Evolutionary conservation across 1,140 invertebrate genomes (phyloP), one percentile per base, ranked within the genome.

Genomic region (Trinorchestia longiramus): DNA sequence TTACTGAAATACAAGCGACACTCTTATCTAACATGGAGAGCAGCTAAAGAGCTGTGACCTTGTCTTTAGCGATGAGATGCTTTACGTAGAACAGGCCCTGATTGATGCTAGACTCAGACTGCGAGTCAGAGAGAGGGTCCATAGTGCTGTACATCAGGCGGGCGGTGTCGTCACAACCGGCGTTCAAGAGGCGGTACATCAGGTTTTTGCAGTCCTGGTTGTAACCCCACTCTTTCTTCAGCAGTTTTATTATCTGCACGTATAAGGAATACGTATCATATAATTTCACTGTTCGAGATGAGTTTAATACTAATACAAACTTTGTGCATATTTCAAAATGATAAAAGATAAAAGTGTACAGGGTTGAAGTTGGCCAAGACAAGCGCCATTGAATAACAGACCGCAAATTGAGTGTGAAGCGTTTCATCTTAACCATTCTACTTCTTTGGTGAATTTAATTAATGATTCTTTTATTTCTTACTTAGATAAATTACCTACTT

Each of bases 201-300:
- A 98, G 97, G 97, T 98, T 98, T 45, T 98, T 98, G 0, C 98
- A 98, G 97, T 98, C 98, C 97, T 98, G 98, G 97, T 98, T 98
- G 97, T 98, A 99, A 0, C 98, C 98, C 1, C 97, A 95, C 0
- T 97, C 97, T 97, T 98, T 98, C 43, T 97, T 97, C n/a, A 98
- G 97, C 97, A 98, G 97, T 40, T 97, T 96, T 19, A 96, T 95
- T 19, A 96, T 62, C 96, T 96, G 96, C 15, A 43, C 4, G 43
- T 15, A 77, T 28, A 77, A 36, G 15, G 36, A 53, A 53, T 53
- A 53, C 19, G 47, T 6, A 19, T 53, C 47, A 53, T 8, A 53
- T 53, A 8, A 8, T 53, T 19, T 53, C 19, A 53, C 47, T 53
- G 19, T 19, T n/a, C n/a, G n/a, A n/a, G 47, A 53, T 53, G 6